Conservation (phyloP, 2,113 vertebrate genomes). For the Saguinus imperator region DNA sequence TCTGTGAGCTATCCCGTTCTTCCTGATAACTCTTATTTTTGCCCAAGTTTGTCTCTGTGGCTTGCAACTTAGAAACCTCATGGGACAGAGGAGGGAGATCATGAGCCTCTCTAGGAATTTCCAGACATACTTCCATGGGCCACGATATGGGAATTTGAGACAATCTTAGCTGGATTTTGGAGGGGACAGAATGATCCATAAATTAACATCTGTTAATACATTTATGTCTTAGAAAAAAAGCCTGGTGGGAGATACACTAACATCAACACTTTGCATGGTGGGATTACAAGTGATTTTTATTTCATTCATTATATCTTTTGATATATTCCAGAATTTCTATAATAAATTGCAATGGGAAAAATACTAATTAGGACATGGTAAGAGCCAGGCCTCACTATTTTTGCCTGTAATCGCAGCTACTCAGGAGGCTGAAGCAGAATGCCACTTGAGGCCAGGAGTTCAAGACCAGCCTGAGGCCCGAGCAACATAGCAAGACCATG, state of each 20-base stretch:
- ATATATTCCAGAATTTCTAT: conserved; percentile 16
- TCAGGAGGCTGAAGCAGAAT: no score
- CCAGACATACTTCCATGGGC: not conserved
- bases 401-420: no score
- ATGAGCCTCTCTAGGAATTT: not conserved
- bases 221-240: not conserved
- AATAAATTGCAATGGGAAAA: not conserved
- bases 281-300: not conserved
- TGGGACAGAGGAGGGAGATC: not conserved
- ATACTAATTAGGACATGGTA: conserved; percentile 22
- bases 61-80: conserved; percentile 3
- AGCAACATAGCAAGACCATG: no score
- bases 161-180: not conserved
- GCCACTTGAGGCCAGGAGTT: no score
- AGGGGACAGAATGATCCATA: not conserved
- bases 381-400: not conserved
- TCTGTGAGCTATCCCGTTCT: not conserved
- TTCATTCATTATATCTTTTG: not conserved
- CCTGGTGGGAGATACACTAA: not conserved
- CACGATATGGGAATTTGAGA: not conserved
- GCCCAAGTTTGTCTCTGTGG: not conserved
- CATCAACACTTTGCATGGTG: not conserved
- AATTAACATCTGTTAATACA: not conserved
- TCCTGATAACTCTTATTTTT: not conserved
- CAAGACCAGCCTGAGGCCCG: no score